Base-by-base conservation (phyloP, 1,140 invertebrate species). In the Lamellibrachia luymesi region DNA sequence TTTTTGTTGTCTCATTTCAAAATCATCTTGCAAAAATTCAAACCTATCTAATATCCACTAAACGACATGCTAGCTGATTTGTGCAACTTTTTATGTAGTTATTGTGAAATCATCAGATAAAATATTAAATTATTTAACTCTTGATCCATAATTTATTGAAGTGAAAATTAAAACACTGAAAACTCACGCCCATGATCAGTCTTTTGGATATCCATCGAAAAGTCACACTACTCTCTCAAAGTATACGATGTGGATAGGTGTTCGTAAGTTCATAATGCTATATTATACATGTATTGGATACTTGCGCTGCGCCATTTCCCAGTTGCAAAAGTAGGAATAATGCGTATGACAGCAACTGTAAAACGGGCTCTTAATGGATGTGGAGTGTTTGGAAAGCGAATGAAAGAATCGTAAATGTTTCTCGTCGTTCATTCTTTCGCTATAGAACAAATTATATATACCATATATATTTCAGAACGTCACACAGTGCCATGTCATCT, bases 331-430 rank as follows among this genome's bases (percentile, higher is more conserved):
- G 4, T 92, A 50, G 6, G 49, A 56, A n/a, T 90, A 49, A 10
- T 49, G 56, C 6, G 90, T 17, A 90, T 80, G 52, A 51, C 89
- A 49, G 90, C 27, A 92, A 64, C 92, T 22, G 92, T 51, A 92
- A 64, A 64, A 92, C 25, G 51, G 50, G 91, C 51, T 52, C n/a
- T 50, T 50, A 52, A n/a, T 27, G 51, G 64, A 50, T 56, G 56
- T n/a, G 27, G 51, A 90, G 38, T 25, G 25, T 50, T 92, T 80
- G n/a, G 90, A 90, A 89, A 27, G 91, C 50, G 27, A 80, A 89
- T 27, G 52, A 50, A 50, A 92, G 25, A 64, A 89, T 49, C 27
- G 25, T 22, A 56, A n/a, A 80, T 51, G 50, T 49, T 50, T 80
- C n/a, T 93, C 27, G 25, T 90, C 56, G 27, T 49, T 93, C 22